Base-by-base conservation (phyloP, 2,888 invertebrate species). In the Apamea anceps region DNA sequence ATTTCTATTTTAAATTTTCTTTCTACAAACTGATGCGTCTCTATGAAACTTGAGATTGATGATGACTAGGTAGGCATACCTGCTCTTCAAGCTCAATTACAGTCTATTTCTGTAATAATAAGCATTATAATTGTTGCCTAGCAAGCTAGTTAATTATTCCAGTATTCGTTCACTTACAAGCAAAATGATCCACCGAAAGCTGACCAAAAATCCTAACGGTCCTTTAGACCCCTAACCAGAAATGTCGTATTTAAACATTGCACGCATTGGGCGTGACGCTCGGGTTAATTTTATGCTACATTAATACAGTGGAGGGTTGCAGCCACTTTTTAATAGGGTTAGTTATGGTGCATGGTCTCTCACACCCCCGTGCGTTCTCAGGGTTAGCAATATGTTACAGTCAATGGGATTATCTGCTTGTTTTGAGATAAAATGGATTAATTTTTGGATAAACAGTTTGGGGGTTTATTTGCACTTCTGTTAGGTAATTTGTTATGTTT, bases 201-300 rank as follows among this genome's bases (percentile, higher is more conserved):
- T 85, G 79, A 82, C 88, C 87, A 87, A 91, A 91, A 91, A 87
- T 89, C 86, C 86, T 88, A 91, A 90, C 92, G 90, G 91, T 85
- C 88, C 87, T 86, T 87, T 81, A 84, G 88, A 89, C 90, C 88
- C 90, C 90, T 88, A 89, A 87, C 88, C 87, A 90, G 85, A 82
- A 90, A 81, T 78, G 87, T 90, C 90, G 91, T 93, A 91, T 94
- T 94, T 94, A 94, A 95, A 93, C 94, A 93, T 91, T 91, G 94
- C 90, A 91, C 91, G 94, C 95, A 93, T 89, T 92, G 87, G 90
- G 94, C 96, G 95, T 96, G 94, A 95, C 96, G 95, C 91, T 88
- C 93, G 93, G 95, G 94, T 96, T 96, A 96, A 96, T 96, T 96
- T 96, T 96, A 96, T 96, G 96, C 96, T 96, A 96, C 96, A 96